These are phyloP conservation scores for Antrozous pallidus DNA, from an alignment of 2,797 vertebrate genomes.

Conservation along the genomic window DNA sequence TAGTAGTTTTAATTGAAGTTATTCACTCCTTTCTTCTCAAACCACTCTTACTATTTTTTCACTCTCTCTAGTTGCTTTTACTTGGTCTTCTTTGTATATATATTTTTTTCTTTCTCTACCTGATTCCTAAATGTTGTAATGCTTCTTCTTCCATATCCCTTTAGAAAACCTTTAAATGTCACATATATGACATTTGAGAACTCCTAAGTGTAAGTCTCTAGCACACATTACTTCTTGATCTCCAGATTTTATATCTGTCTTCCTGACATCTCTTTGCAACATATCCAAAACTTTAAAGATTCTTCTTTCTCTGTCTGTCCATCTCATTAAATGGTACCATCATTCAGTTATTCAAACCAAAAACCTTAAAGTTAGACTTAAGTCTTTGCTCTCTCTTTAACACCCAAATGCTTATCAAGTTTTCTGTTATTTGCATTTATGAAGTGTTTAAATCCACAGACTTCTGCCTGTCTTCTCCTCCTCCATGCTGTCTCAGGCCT, in stretches of 20 bases:
- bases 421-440: neutral
- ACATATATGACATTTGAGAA: neutral
- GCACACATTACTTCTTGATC: neutral
- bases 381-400: neutral
- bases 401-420: neutral
- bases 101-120: neutral
- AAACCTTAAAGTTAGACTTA: neutral
- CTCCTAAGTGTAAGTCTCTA: neutral
- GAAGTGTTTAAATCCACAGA: neutral
- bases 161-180: neutral
- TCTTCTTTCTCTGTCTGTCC: neutral
- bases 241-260: neutral
- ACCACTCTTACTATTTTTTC: neutral
- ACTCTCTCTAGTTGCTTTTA: neutral
- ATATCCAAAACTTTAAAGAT: neutral
- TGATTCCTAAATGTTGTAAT: neutral
- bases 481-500: rapidly evolving
- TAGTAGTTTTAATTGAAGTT: neutral
- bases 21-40: neutral
- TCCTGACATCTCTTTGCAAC: neutral
- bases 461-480: neutral
- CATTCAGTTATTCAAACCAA: neutral
- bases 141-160: neutral
- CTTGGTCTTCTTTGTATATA: neutral
- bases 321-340: neutral